These are phyloP conservation scores for Neomorphus geoffroyi DNA, from an alignment of 2,797 vertebrate genomes.

Conservation along the genomic window DNA sequence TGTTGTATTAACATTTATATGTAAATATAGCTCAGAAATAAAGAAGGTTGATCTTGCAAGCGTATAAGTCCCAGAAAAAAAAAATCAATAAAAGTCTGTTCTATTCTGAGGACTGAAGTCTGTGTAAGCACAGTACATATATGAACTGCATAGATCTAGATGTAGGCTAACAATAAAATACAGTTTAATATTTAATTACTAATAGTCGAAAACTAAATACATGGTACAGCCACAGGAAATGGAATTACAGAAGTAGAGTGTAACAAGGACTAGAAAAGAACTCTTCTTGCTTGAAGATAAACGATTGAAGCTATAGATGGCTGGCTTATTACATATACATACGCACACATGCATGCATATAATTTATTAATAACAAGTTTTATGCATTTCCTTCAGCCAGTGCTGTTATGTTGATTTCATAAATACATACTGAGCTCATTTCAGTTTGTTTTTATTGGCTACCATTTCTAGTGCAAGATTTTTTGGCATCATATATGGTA, in stretches of 20 bases:
- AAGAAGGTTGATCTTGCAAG: neutral
- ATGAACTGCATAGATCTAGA: neutral
- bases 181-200: constrained; percentile 40
- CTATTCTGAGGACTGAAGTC: neutral
- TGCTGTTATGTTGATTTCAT: neutral
- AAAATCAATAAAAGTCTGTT: neutral
- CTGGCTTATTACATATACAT: neutral
- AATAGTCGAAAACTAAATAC: constrained; percentile 45
- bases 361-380: neutral
- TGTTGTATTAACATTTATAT: neutral
- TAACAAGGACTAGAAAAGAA: neutral
- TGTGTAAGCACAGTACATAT: neutral
- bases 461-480: neutral
- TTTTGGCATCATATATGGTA: neutral
- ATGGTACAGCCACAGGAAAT: neutral
- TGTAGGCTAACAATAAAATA: neutral
- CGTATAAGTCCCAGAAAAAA: neutral
- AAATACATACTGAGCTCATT: neutral
- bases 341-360: rapidly evolving
- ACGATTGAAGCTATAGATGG: neutral
- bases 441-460: neutral
- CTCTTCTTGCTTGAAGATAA: neutral
- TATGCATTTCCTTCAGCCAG: neutral
- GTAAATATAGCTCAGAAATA: neutral
- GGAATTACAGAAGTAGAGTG: neutral